phyloP scores from a whole-genome alignment of 2,888 invertebrate species.

The Cheilosia vulpina region DNA sequence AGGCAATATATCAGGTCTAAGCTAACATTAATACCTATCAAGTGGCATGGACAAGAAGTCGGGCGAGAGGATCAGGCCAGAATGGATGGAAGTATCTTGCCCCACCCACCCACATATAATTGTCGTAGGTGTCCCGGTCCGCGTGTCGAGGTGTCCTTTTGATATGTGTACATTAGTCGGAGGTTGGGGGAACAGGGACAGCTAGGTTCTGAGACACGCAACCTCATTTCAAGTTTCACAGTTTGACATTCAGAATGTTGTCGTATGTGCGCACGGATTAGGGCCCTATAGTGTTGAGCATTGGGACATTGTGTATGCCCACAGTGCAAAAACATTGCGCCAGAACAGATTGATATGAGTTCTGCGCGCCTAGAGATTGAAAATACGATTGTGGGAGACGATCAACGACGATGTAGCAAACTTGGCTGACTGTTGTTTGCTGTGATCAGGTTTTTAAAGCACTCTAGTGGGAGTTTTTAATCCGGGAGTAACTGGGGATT shows the following conservation, averaged over 20 bases:
- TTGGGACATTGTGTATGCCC: constrained; percentile 67
- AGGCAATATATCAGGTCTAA: constrained; percentile 69
- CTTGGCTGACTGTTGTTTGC: constrained; percentile 17
- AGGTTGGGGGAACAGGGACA: constrained; percentile 37
- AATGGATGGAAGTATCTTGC: constrained; percentile 65
- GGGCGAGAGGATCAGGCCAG: not conserved
- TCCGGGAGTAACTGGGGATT: constrained; percentile 56
- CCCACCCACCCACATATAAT: constrained; percentile 74
- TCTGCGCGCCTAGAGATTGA: constrained; percentile 57
- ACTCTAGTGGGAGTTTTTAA: constrained; percentile 54
- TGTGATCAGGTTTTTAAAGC: constrained; percentile 46
- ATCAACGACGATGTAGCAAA: constrained; percentile 48
- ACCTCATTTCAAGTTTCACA: constrained; percentile 63
- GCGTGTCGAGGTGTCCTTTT: constrained; percentile 74
- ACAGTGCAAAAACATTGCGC: constrained; percentile 70
- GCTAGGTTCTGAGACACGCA: constrained; percentile 54
- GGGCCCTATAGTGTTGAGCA: constrained; percentile 50
- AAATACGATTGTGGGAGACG: constrained; percentile 66
- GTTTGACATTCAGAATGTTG: constrained; percentile 72
- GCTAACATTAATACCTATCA: constrained; percentile 74
- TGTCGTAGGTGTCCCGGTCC: constrained; percentile 72
- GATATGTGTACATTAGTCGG: constrained; percentile 73
- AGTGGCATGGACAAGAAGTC: constrained; percentile 39
- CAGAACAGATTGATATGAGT: constrained; percentile 73
- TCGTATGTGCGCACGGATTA: constrained; percentile 67